Percentiles rank a stretch among this genome's conserved stretches.
Conservation (phyloP, 2,888 invertebrate species). For the Chelonus formosanus region DNA sequence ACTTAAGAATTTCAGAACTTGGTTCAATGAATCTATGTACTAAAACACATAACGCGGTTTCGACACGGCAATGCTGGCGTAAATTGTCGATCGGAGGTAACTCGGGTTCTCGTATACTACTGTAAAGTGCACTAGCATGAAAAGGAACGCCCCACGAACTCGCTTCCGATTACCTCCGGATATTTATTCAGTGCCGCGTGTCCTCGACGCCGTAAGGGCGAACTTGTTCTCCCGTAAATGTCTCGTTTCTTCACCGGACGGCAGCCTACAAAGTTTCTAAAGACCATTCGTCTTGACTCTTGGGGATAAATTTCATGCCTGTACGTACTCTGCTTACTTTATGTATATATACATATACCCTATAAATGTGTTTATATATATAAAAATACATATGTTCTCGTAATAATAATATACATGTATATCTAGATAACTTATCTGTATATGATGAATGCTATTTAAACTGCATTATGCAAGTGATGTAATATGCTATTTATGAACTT, state of each 20-base stretch:
- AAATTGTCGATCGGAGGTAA: slow-evolving; percentile 22
- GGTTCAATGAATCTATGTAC: neutral
- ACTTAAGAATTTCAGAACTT: no score
- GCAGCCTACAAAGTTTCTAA: slow-evolving; percentile 32
- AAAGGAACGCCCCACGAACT: slow-evolving; percentile 32
- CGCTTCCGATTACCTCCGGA: slow-evolving; percentile 33
- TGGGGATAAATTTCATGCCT: slow-evolving; percentile 16
- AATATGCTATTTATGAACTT: no score
- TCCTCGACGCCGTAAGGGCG: slow-evolving; percentile 29
- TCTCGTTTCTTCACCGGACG: slow-evolving; percentile 29
- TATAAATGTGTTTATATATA: neutral
- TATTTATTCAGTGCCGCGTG: slow-evolving; percentile 34
- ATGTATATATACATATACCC: slow-evolving; percentile 5
- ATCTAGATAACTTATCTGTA: no score
- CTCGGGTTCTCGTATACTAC: neutral
- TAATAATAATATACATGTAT: no score
- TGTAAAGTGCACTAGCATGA: slow-evolving; percentile 24
- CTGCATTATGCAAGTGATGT: no score
- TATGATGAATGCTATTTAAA: no score
- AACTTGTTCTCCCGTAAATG: slow-evolving; percentile 31
- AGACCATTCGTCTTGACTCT: slow-evolving; percentile 17
- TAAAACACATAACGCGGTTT: slow-evolving; percentile 20
- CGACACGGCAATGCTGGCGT: slow-evolving; percentile 23
- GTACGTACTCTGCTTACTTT: neutral
- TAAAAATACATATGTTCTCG: neutral